Percentiles rank a stretch among this genome's conserved stretches.
Conservation (phyloP, 2,888 invertebrate genomes). For the Volucella inflata region DNA sequence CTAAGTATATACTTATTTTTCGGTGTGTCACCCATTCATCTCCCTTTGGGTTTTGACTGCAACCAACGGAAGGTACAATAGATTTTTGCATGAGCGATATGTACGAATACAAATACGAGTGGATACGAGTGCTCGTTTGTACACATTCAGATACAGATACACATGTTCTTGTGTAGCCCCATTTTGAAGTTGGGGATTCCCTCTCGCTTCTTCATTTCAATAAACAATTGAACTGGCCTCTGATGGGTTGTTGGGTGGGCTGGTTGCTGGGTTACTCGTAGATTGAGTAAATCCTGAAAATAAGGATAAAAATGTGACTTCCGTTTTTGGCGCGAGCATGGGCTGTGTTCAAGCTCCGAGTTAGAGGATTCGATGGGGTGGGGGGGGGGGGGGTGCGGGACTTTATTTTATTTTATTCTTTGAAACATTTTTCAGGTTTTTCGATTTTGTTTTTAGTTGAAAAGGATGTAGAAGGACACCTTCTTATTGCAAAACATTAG, state of each 20-base stretch:
- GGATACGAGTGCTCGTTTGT: too few species aligned
- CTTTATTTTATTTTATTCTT: conserved; percentile 65
- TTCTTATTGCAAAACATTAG: conserved; percentile 49
- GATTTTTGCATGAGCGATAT: conserved; percentile 58
- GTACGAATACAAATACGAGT: background rate
- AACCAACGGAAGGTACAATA: conserved; percentile 72
- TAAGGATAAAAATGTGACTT: conserved; percentile 71
- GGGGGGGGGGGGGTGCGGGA: background rate
- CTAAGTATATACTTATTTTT: conserved; percentile 73
- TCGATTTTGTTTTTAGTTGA: conserved; percentile 1
- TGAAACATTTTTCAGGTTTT: conserved; percentile 47
- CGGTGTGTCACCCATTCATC: conserved; percentile 74
- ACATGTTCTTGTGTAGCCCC: conserved; percentile 37
- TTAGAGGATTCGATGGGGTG: conserved; percentile 2
- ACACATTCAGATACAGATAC: conserved; percentile 17
- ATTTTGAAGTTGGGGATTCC: conserved; percentile 35
- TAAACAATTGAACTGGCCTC: conserved; percentile 53
- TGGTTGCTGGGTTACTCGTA: background rate
- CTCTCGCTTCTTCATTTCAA: conserved; percentile 37
- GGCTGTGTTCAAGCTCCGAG: background rate
- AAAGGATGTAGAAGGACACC: conserved; percentile 17
- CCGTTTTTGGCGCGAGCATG: conserved; percentile 19
- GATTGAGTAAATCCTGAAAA: conserved; percentile 58
- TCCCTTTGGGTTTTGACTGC: conserved; percentile 63
- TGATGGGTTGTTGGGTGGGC: too few species aligned